These are phyloP conservation scores for Tragelaphus scriptus DNA, from an alignment of 2,113 vertebrate species.

Conservation along the genomic window DNA sequence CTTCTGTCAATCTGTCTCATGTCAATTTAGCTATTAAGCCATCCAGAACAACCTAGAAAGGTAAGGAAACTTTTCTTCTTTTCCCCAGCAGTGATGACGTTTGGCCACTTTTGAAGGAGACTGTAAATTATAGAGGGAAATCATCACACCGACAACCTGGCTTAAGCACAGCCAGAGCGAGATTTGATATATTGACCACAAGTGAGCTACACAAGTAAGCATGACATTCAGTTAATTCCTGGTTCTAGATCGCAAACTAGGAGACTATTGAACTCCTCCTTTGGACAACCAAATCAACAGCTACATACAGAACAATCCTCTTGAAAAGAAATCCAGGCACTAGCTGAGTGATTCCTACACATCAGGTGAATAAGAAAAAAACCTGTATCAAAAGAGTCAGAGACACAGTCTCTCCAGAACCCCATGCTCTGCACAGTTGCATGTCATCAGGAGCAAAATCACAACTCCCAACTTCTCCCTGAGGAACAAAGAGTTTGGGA, in stretches of 20 bases:
- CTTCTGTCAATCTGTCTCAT: background rate
- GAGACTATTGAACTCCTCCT: background rate
- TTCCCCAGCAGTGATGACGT: background rate
- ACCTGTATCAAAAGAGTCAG: background rate
- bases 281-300: background rate
- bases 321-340: background rate
- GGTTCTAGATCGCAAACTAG: background rate
- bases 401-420: background rate
- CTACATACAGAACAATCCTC: background rate
- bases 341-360: background rate
- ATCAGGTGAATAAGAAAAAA: background rate
- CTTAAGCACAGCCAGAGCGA: background rate
- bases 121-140: background rate
- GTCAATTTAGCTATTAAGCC: background rate
- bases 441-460: background rate
- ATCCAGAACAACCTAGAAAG: background rate
- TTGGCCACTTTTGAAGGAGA: background rate
- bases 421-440: too few species aligned
- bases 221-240: background rate
- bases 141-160: background rate
- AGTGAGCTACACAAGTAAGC: background rate
- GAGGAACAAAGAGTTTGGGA: background rate
- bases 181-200: background rate
- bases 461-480: background rate
- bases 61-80: background rate